Evolutionary conservation across 2,113 vertebrate species (phyloP).

Genomic region (Hystrix cristata): DNA sequence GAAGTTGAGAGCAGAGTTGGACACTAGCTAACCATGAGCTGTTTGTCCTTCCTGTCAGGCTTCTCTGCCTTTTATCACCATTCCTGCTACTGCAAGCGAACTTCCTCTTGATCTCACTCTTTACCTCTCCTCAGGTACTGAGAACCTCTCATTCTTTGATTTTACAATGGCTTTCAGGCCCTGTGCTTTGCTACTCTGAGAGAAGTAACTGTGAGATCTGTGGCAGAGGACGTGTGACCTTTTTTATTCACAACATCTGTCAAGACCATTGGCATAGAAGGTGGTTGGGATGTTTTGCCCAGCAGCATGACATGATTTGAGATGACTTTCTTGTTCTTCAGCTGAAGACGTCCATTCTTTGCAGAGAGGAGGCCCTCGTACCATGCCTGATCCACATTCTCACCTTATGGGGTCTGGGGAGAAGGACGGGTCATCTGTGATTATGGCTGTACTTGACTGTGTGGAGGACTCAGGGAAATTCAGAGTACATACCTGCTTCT

Average conservation of each 20-base stretch:
- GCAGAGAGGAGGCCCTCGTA: not conserved
- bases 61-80: not conserved
- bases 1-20: not conserved
- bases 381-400: not conserved
- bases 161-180: not conserved
- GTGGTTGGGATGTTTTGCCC: not conserved
- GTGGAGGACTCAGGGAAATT: not conserved
- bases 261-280: not conserved
- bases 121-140: not conserved
- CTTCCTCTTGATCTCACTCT: not conserved
- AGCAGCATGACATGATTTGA: not conserved
- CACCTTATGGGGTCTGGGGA: not conserved
- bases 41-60: not conserved
- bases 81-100: not conserved
- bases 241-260: not conserved
- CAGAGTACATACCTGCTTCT: not conserved
- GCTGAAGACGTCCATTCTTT: not conserved
- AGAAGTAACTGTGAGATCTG: not conserved
- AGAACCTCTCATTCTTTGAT: not conserved
- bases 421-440: not conserved
- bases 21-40: not conserved
- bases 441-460: not conserved
- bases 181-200: too few species aligned
- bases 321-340: constrained; percentile 1
- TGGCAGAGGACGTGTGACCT: not conserved